Conservation (phyloP, 2,888 invertebrate genomes). For the Clistopyga incitator region DNA sequence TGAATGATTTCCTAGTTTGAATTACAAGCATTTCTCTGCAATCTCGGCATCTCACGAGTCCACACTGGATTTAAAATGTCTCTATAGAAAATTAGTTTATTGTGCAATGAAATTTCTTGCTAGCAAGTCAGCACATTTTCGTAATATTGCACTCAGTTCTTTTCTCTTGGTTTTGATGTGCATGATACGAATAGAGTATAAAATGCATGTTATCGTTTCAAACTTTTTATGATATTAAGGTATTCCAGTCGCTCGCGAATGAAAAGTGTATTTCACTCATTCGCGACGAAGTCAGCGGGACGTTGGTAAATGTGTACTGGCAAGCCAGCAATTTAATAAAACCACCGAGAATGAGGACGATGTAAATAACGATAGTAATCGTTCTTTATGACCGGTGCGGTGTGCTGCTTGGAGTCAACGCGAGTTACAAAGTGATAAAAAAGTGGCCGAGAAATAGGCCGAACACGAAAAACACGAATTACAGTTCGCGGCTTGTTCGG, state of each 20-base stretch:
- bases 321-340: slow-evolving; percentile 19
- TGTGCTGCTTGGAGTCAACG: background rate
- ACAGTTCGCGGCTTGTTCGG: background rate
- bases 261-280: background rate
- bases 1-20: no score
- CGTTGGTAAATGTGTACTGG: slow-evolving; percentile 1
- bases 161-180: no score
- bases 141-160: no score
- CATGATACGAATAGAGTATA: no score
- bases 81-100: no score
- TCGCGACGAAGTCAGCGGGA: background rate
- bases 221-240: background rate
- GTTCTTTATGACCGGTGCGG: slow-evolving; percentile 11
- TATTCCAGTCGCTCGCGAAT: background rate
- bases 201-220: background rate
- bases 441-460: background rate
- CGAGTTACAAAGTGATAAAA: slow-evolving; percentile 9
- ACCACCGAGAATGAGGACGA: slow-evolving; percentile 9
- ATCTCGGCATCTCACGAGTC: no score
- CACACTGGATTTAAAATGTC: no score
- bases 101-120: no score
- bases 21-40: no score
- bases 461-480: slow-evolving; percentile 4
- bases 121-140: no score
- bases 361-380: slow-evolving; percentile 29